phyloP scores from a whole-genome alignment of 2,888 invertebrate species.

The Pherbina coryleti region DNA sequence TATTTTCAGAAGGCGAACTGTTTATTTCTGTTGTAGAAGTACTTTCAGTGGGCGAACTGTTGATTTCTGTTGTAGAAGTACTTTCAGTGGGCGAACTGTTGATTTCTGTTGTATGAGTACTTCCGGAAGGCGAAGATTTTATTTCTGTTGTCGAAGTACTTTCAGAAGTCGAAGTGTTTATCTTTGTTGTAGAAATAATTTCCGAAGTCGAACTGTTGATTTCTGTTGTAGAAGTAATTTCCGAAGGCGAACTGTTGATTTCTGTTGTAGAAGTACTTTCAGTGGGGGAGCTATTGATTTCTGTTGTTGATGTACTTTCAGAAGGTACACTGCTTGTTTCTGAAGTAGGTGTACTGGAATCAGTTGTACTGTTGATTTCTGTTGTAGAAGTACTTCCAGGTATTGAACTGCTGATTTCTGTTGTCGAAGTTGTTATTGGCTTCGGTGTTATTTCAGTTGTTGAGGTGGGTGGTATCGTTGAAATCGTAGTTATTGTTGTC shows the following conservation, averaged over 20 bases:
- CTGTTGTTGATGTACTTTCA: not conserved
- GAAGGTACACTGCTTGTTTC: not conserved
- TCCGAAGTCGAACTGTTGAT: too few species aligned
- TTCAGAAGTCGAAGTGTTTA: too few species aligned
- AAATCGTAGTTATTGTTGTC: not conserved
- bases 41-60: too few species aligned
- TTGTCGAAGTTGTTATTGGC: not conserved
- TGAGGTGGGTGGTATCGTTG: not conserved
- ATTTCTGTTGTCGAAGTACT: too few species aligned
- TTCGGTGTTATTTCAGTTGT: not conserved
- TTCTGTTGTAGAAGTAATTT: not conserved
- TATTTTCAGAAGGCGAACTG: too few species aligned
- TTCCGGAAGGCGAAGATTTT: too few species aligned
- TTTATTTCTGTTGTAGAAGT: too few species aligned
- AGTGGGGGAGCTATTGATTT: not conserved
- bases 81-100: not conserved
- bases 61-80: not conserved
- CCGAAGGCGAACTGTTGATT: not conserved
- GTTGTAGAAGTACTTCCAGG: not conserved
- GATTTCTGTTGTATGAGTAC: too few species aligned
- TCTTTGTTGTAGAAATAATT: too few species aligned
- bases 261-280: not conserved
- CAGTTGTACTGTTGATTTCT: not conserved
- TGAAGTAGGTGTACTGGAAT: not conserved
- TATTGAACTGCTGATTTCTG: not conserved